A percentile compares a stretch with the other conserved stretches of the same genome.
These are phyloP conservation scores for Ptychodera flava DNA, from an alignment of 35 echinoderm and acorn worm species.

Conservation along the genomic window DNA sequence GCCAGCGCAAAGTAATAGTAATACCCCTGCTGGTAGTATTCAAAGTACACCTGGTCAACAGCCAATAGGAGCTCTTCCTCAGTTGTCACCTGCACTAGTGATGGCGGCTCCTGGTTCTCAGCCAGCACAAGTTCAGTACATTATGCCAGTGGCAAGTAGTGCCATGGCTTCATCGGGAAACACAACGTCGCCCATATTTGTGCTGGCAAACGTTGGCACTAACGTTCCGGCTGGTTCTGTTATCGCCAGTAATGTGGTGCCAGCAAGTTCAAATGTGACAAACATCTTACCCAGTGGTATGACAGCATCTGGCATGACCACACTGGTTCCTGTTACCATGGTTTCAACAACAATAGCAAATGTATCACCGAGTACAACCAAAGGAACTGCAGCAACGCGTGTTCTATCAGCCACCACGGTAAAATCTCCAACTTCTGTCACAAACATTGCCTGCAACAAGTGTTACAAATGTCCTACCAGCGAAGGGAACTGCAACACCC, in stretches of 20 bases:
- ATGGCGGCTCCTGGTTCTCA: not conserved
- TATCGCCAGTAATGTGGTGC: not conserved
- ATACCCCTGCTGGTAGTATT: not conserved
- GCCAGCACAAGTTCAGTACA: not conserved
- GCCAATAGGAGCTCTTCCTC: not conserved
- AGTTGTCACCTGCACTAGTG: not conserved
- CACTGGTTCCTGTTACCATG: not conserved
- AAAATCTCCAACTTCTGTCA: not conserved
- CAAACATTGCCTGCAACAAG: not conserved
- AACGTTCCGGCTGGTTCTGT: not conserved
- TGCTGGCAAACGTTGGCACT: not conserved
- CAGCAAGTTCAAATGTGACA: not conserved
- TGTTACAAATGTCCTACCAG: not conserved
- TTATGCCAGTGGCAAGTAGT: not conserved
- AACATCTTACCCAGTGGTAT: not conserved
- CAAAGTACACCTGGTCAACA: not conserved
- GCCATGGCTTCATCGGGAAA: not conserved
- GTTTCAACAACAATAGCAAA: not conserved
- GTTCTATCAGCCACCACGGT: not conserved
- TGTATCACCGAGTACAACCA: not conserved
- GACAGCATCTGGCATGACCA: not conserved
- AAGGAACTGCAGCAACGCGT: not conserved
- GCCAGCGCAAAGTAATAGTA: too few relatives aligned
- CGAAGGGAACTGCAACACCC: not conserved
- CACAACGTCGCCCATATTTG: not conserved